A percentile compares a stretch with the other conserved stretches of the same genome.
Evolutionary conservation across 2,113 vertebrate genomes (phyloP).

Genomic region (Meleagris gallopavo): DNA sequence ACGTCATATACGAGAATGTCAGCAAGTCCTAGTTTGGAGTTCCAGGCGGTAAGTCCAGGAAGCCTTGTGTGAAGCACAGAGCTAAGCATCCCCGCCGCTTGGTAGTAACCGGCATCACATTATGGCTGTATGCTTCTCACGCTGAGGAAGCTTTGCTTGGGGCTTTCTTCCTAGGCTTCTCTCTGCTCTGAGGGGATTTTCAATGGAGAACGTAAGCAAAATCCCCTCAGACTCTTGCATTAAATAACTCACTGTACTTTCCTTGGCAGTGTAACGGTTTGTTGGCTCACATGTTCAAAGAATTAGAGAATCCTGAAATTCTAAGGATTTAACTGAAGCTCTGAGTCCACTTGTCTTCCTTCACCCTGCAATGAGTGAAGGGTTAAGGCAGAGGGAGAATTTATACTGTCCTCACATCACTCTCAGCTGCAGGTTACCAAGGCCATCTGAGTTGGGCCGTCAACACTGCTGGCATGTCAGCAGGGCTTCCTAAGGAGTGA

Average conservation of each 20-base stretch:
- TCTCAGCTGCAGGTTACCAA: not conserved
- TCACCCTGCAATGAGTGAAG: not conserved
- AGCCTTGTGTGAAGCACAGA: rapidly evolving
- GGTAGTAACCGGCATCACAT: rapidly evolving
- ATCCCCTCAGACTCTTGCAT: rapidly evolving
- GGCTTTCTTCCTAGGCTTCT: not conserved
- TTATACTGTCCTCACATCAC: not conserved
- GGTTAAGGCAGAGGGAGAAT: not conserved
- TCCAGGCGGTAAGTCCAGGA: slow-evolving; percentile 62
- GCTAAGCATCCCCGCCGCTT: rapidly evolving
- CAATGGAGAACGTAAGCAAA: not conserved
- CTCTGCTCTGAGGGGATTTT: not conserved
- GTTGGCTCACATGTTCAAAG: not conserved
- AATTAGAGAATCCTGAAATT: not conserved
- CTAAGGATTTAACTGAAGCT: not conserved
- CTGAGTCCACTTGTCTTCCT: not conserved
- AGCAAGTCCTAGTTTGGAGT: slow-evolving; percentile 88
- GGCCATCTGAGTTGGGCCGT: not conserved
- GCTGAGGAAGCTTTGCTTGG: not conserved
- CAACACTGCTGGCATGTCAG: not conserved
- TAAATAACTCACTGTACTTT: rapidly evolving
- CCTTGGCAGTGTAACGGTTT: rapidly evolving
- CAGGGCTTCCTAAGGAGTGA: not conserved
- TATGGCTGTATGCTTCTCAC: not conserved
- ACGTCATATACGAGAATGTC: slow-evolving; percentile 95